These are phyloP conservation scores for Triplophysa dalaica DNA, from an alignment of 2,113 vertebrate species.

Conservation along the genomic window DNA sequence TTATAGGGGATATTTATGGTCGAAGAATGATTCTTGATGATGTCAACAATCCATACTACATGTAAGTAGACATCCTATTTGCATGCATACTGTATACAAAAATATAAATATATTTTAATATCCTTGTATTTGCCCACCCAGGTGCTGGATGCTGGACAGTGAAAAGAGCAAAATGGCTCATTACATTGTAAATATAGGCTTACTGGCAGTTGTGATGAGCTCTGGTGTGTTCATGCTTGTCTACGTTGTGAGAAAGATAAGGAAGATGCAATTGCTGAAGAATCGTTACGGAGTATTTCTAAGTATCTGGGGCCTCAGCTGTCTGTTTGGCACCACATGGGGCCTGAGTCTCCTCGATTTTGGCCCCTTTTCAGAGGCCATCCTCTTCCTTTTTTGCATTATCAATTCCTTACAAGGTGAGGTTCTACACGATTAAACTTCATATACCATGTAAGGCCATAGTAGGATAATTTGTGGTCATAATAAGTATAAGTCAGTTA, in stretches of 20 bases:
- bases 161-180: conserved; percentile 56
- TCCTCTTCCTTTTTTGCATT: conserved; percentile 69
- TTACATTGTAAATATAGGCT: conserved; percentile 62
- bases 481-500: too few relatives aligned
- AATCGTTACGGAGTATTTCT: conserved; percentile 66
- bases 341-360: conserved; percentile 66
- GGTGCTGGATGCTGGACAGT: conserved; percentile 73
- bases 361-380: conserved; percentile 55
- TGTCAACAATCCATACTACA: conserved; percentile 55
- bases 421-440: neutral
- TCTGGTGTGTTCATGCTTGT: conserved; percentile 69
- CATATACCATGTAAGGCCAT: neutral
- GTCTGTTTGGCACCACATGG: conserved; percentile 74
- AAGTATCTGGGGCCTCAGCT: conserved; percentile 78
- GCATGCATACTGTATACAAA: neutral
- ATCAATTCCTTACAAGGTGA: conserved; percentile 76
- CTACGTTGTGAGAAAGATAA: conserved; percentile 66
- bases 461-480: too few relatives aligned
- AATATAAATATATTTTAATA: neutral
- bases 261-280: conserved; percentile 64
- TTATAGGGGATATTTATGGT: conserved; percentile 69
- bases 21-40: conserved; percentile 55
- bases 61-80: conserved; percentile 60
- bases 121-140: conserved; percentile 41
- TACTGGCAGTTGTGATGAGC: conserved; percentile 59